Evolutionary conservation across 2,797 vertebrate genomes (phyloP), one percentile per base, ranked within the genome.

Genomic region (Balearica regulorum): DNA sequence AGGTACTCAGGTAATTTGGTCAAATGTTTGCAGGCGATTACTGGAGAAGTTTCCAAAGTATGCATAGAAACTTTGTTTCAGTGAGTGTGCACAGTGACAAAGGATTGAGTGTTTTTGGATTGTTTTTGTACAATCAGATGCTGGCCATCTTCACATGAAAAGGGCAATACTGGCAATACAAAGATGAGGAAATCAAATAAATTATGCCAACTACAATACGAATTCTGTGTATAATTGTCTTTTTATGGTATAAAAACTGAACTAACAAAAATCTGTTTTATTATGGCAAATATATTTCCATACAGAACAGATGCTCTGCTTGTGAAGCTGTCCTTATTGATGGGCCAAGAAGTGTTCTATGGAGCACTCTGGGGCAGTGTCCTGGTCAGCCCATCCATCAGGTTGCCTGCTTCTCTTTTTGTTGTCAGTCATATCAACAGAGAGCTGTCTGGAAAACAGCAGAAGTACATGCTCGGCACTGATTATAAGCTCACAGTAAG

Each of bases 391-490:
- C 98, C 99, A 0, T 97, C 98, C 73, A 98, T 99, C 80, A 98
- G 99, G 54, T 98, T 99, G 13, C 99, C 99, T 0, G 99, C 99
- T 39, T 99, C 99, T 0, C 98, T 99, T 91, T 99, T 99, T 41
- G 97, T 99, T 11, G 99, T 99, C 93, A 97, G 97, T 70, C 99
- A 99, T 95, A 99, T 99, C 96, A 99, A 99, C 97, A 98, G 98
- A 89, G 98, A 97, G 7, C 51, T 83, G 6, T 93, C 98, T 1
- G 98, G 98, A 82, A 98, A 93, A 39, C 98, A 98, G 92, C 99
- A 99, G 96, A 98, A 97, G 11, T 97, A 98, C 97, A 99, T 99
- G 99, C 98, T 99, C 3, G 99, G 99, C 58, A 98, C 98, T 0
- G 98, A 99, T 95, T 89, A 98, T 85, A 97, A 95, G 41, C 96